phyloP scores from a whole-genome alignment of 2,888 invertebrate species.

The Parnassius orleans region DNA sequence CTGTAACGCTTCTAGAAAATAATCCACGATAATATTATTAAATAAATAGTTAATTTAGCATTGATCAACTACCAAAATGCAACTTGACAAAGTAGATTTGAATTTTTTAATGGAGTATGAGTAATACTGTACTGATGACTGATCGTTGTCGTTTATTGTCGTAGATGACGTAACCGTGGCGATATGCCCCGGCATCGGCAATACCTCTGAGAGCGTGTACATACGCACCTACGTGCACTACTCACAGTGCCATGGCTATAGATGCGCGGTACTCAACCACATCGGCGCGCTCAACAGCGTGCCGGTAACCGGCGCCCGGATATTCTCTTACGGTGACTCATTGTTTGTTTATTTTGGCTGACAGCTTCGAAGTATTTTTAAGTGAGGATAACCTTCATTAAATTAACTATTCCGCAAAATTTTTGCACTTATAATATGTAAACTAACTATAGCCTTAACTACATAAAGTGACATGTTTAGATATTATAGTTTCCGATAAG shows the following conservation, averaged over 20 bases:
- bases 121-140: not conserved
- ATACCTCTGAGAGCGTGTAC: conserved; percentile 96
- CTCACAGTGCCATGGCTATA: conserved; percentile 94
- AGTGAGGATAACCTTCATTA: too few species aligned
- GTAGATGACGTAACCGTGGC: conserved; percentile 93
- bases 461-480: too few species aligned
- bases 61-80: not conserved
- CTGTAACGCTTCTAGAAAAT: too few species aligned
- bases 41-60: too few species aligned
- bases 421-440: too few species aligned
- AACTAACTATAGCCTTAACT: too few species aligned
- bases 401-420: too few species aligned
- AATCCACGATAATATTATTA: too few species aligned
- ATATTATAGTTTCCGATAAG: too few species aligned
- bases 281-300: conserved; percentile 93
- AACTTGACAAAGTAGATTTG: not conserved
- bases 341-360: conserved; percentile 16
- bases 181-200: conserved; percentile 95
- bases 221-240: conserved; percentile 96
- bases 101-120: not conserved
- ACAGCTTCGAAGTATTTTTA: too few species aligned
- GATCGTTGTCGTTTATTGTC: conserved; percentile 36
- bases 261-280: conserved; percentile 96
- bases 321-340: conserved; percentile 94
- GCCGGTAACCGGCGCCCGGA: conserved; percentile 91